Evolutionary conservation across 2,888 invertebrate genomes (phyloP), one percentile per base, ranked within the genome.

Genomic region (Allophyes oxyacanthae): DNA sequence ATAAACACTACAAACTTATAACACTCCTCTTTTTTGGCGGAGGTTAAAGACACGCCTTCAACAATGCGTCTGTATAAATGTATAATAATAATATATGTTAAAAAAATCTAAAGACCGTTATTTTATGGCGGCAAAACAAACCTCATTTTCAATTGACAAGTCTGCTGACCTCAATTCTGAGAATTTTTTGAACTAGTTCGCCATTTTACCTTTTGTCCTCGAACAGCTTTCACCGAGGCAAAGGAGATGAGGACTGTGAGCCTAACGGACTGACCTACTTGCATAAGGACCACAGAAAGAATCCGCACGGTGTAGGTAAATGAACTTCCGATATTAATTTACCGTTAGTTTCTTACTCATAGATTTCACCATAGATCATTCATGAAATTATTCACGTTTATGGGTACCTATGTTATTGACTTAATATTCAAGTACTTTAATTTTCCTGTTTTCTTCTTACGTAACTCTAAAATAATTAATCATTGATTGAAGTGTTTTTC

Each of bases 181-280:
- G 54, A 20, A 42, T 37, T 50, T 57, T 53, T 54, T 33, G 34
- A 71, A 45, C 55, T 62, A 72, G 20, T 32, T 54, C 52, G 46
- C 46, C 44, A 48, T 58, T 57, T 60, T 32, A 50, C n/a, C 53
- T 56, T 58, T 56, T 50, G 34, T 52, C 52, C 32, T 50, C 46
- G 53, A 45, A 38, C 61, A 52, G 57, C 77, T 76, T 75, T 75
- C 75, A 48, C 74, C 10, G 54, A 54, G 63, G 61, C 63, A 49
- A 71, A 62, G 62, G 67, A 76, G 58, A 63, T 50, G 63, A 72
- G 63, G 20, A 57, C 71, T 53, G 58, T 65, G 71, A 60, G 64
- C 65, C 52, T 81, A 82, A 81, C 83, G 82, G 82, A 69, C 33
- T 43, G 64, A 61, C 75, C 72, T 65, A 69, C 64, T 64, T 76